Conservation (phyloP, 2,113 vertebrate genomes). For the Felis chaus region DNA sequence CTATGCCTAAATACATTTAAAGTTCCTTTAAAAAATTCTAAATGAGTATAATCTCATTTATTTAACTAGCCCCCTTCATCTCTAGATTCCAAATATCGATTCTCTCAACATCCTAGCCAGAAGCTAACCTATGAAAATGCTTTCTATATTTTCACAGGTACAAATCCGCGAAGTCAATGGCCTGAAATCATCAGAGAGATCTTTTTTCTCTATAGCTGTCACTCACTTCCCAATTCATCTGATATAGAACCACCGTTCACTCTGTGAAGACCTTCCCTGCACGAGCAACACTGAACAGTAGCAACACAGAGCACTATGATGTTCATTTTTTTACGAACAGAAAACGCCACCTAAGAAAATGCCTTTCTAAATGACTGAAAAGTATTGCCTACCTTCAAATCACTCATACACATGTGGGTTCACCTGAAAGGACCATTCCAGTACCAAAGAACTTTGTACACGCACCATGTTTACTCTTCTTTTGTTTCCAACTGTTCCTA, state of each 20-base stretch:
- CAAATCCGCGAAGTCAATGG: not conserved
- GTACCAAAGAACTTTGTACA: not conserved
- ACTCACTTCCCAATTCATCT: not conserved
- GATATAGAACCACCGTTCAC: not conserved
- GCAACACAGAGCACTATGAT: not conserved
- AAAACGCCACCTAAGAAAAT: not conserved
- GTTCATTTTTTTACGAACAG: not conserved
- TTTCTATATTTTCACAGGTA: not conserved
- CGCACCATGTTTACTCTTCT: not conserved
- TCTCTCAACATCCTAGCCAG: not conserved
- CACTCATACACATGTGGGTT: not conserved
- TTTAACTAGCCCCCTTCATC: not conserved
- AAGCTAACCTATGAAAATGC: not conserved
- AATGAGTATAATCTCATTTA: not conserved
- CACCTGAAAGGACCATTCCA: not conserved
- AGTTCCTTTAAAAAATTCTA: not conserved
- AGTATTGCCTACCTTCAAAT: not conserved
- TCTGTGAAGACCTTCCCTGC: not conserved
- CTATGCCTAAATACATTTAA: not conserved
- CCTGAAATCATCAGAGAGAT: not conserved
- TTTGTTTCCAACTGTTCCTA: not conserved
- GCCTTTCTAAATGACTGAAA: not conserved
- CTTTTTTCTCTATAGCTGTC: not conserved
- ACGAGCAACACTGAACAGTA: not conserved
- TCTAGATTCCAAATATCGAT: constrained; percentile 26